Evolutionary conservation across 1,140 invertebrate species (phyloP), one percentile per base, ranked within the genome.

Genomic region (Penaeus vannamei): DNA sequence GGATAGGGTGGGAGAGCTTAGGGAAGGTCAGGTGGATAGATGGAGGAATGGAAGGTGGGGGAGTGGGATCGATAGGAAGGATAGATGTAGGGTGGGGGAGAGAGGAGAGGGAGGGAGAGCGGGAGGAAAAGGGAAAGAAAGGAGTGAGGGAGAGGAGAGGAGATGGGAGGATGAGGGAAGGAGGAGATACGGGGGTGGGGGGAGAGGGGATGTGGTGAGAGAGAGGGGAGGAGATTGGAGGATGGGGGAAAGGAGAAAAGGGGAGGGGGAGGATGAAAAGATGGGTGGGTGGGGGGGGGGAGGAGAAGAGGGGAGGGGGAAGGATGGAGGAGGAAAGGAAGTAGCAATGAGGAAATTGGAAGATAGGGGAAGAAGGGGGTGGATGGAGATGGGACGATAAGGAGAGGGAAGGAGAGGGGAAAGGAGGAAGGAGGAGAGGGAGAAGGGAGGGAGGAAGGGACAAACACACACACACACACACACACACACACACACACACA

Each of bases 261-360:
- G 72, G 42, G n/a, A 77, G 72, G 42, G n/a, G 42, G 72, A 77
- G 72, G 26, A n/a, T 8, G 72, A 77, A n/a, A 77, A n/a, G 42
- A n/a, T 32, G 72, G 42, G 72, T 32, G 72, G 26, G 72, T 17
- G 72, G 26, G 72, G 26, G 72, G 26, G n/a, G 26, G 72, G 26
- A 12, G 42, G 72, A 77, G n/a, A 26, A 77, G 72, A 26, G 72
- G 42, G n/a, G 26, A n/a, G 42, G n/a, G 42, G n/a, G 42, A n/a
- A 77, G 1, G 19, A n/a, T 4, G 10, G 4, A 42, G 42, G 3
- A 29, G 26, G 4, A 77, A n/a, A 42, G 26, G n/a, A 77, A n/a
- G 10, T 32, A 77, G 42, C 8, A 26, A 32, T 26, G 69, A 22
- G 22, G 36, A 12, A 22, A 72, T 1, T 26, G 36, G 5, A 19